phyloP scores from a whole-genome alignment of 2,113 vertebrate genomes.

The Macrotus californicus region DNA sequence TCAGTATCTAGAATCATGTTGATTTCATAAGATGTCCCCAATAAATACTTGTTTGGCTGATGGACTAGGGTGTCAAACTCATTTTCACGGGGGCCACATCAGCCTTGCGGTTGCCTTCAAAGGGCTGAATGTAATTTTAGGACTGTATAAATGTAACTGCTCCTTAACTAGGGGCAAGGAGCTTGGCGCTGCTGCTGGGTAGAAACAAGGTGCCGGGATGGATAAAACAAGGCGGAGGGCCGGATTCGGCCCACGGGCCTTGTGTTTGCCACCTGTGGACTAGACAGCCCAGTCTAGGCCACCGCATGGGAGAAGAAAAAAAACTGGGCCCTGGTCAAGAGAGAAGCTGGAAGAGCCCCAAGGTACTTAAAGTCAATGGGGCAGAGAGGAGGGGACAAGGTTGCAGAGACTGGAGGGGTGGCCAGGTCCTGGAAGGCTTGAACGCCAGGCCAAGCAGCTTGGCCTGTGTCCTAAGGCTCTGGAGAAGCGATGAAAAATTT shows the following conservation, averaged over 20 bases:
- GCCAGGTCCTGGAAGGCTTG: background rate
- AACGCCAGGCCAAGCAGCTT: background rate
- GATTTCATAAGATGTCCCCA: background rate
- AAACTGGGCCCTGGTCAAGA: background rate
- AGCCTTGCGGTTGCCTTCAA: too few relatives aligned
- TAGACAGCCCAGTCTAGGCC: background rate
- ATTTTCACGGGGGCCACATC: too few relatives aligned
- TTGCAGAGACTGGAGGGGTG: background rate
- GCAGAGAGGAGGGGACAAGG: background rate
- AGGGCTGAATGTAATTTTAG: too few relatives aligned
- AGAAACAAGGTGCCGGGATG: too few relatives aligned
- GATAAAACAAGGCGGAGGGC: too few relatives aligned
- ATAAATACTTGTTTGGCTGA: background rate
- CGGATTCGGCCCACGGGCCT: too few relatives aligned
- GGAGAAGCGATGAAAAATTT: slow-evolving; percentile 1
- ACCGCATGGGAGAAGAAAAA: background rate
- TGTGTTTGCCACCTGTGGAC: background rate
- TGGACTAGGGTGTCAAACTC: too few relatives aligned
- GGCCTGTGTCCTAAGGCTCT: background rate
- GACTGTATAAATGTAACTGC: too few relatives aligned
- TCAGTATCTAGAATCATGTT: background rate
- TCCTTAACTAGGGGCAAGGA: too few relatives aligned
- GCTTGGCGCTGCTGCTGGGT: too few relatives aligned
- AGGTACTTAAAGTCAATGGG: background rate
- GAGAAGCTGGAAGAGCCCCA: background rate